phyloP scores from a whole-genome alignment of 2,113 vertebrate genomes.

The Sterrhoptilus dennistouni region DNA sequence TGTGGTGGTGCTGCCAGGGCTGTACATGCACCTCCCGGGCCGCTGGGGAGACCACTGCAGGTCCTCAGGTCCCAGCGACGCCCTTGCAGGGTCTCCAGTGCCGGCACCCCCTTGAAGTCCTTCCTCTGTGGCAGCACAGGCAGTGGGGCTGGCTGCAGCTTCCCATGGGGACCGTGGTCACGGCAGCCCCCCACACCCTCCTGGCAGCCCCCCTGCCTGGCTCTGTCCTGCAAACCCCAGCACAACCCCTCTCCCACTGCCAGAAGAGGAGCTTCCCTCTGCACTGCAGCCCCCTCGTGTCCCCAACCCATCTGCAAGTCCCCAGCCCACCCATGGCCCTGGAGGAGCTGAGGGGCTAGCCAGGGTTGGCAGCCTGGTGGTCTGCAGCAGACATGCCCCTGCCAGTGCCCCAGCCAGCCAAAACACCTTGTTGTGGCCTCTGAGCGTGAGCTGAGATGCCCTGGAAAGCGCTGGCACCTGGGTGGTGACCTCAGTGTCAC shows the following conservation, averaged over 20 bases:
- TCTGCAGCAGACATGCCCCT: background rate
- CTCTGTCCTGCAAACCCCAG: background rate
- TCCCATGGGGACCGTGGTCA: background rate
- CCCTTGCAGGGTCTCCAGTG: background rate
- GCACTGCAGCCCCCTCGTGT: background rate
- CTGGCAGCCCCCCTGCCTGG: background rate
- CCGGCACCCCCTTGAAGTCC: accelerated
- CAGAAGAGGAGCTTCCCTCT: background rate
- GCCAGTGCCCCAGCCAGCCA: accelerated
- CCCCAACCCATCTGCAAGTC: too few relatives aligned
- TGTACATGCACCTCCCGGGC: background rate
- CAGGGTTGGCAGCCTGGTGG: background rate
- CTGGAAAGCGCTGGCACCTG: accelerated
- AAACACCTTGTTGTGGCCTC: accelerated
- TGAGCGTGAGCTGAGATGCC: background rate
- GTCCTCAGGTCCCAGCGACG: background rate
- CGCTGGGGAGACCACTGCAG: background rate
- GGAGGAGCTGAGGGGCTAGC: background rate
- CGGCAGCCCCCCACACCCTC: background rate
- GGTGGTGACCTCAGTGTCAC: background rate
- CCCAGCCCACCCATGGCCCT: accelerated
- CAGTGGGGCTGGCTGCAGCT: background rate
- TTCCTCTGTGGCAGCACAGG: background rate
- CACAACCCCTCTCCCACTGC: background rate
- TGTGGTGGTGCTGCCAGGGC: background rate